A percentile compares a stretch with the other conserved stretches of the same genome.
Evolutionary conservation across 2,797 vertebrate species (phyloP).

Genomic region (Sitta carolinensis): DNA sequence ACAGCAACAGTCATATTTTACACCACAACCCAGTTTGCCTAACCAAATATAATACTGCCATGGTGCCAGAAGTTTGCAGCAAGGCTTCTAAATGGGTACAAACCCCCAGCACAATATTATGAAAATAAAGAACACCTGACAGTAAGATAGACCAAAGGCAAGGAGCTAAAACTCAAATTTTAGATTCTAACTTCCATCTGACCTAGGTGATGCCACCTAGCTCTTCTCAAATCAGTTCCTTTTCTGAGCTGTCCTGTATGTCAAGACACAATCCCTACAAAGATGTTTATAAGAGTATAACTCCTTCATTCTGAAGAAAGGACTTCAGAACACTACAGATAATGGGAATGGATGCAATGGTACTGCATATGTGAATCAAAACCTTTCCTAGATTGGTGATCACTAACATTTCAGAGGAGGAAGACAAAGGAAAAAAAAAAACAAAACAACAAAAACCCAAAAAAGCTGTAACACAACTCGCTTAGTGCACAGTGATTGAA

Average conservation of each 20-base stretch:
- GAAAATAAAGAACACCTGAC: background rate
- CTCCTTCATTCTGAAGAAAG: background rate
- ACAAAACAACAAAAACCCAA: accelerated
- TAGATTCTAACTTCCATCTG: background rate
- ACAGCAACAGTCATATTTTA: background rate
- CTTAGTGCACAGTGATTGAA: background rate
- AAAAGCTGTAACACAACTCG: accelerated
- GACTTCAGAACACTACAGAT: background rate
- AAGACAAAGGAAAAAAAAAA: accelerated
- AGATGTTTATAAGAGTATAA: background rate
- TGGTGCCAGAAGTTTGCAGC: background rate
- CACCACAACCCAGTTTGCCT: background rate
- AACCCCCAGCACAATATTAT: accelerated
- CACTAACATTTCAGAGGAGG: background rate
- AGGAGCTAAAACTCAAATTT: background rate
- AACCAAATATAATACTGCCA: background rate
- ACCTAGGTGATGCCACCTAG: background rate
- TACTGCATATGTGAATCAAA: background rate
- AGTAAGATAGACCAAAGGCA: background rate
- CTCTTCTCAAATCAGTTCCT: background rate
- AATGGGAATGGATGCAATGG: background rate
- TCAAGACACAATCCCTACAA: background rate
- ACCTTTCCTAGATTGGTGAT: background rate
- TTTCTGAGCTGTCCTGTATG: background rate
- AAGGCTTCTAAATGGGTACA: background rate